Evolutionary conservation across 1,140 invertebrate species (phyloP).

Genomic region (Drosophila arawakana): DNA sequence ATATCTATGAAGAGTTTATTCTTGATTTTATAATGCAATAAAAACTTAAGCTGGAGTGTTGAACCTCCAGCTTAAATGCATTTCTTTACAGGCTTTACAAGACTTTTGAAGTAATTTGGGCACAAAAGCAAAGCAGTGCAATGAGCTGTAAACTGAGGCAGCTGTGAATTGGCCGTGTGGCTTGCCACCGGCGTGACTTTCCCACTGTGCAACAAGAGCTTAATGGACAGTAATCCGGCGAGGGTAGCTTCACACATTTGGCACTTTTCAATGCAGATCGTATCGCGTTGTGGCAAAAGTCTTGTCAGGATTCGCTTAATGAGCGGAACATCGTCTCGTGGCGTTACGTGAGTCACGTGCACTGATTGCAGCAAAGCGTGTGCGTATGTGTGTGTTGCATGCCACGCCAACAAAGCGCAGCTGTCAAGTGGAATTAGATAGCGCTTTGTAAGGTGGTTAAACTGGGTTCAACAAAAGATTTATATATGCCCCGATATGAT

Average conservation of each 20-base stretch:
- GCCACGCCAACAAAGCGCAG: slow-evolving; percentile 22
- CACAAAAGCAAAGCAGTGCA: slow-evolving; percentile 29
- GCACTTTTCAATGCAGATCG: slow-evolving; percentile 53
- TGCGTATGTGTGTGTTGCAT: not conserved
- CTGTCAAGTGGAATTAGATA: slow-evolving; percentile 64
- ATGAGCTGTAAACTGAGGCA: slow-evolving; percentile 49
- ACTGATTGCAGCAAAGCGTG: slow-evolving; percentile 44
- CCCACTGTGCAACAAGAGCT: slow-evolving; percentile 64
- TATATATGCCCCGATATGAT: slow-evolving; percentile 7
- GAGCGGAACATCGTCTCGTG: slow-evolving; percentile 75
- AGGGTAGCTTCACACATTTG: slow-evolving; percentile 17
- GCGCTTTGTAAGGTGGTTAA: slow-evolving; percentile 34
- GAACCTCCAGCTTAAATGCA: too few species aligned
- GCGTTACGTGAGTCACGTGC: slow-evolving; percentile 67
- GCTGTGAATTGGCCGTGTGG: slow-evolving; percentile 11
- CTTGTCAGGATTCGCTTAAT: slow-evolving; percentile 71
- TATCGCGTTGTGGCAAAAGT: slow-evolving; percentile 64
- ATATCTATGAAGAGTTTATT: too few species aligned
- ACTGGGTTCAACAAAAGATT: slow-evolving; percentile 30
- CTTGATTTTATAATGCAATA: too few species aligned
- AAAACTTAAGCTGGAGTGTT: too few species aligned
- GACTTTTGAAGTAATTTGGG: not conserved
- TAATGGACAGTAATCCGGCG: slow-evolving; percentile 21
- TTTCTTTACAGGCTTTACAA: not conserved
- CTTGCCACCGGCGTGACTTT: slow-evolving; percentile 51